phyloP scores from a whole-genome alignment of 2,113 vertebrate genomes.

The Suncus etruscus region DNA sequence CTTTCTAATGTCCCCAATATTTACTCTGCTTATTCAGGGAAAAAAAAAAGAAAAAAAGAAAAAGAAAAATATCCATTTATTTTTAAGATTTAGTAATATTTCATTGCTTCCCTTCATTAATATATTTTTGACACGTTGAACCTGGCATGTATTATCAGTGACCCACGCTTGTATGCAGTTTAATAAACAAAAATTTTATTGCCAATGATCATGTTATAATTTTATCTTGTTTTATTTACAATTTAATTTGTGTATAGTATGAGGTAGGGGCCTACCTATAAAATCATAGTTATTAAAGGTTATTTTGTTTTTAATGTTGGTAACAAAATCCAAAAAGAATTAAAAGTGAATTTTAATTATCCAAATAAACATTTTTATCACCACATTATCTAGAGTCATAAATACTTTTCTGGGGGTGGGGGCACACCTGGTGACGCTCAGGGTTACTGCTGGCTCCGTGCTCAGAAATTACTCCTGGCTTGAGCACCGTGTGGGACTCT shows the following conservation, averaged over 20 bases:
- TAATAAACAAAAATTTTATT: no score
- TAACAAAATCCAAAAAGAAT: not conserved
- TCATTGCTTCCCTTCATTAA: not conserved
- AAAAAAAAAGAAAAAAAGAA: no score
- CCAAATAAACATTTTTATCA: constrained; percentile 11
- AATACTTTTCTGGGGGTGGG: not conserved
- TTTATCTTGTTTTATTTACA: constrained; percentile 43
- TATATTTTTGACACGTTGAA: not conserved
- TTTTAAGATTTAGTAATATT: not conserved
- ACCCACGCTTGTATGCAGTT: no score
- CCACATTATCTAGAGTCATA: not conserved
- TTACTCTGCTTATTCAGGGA: no score
- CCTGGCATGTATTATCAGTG: no score
- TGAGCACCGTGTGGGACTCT: no score
- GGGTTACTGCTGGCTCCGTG: no score
- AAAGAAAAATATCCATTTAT: no score
- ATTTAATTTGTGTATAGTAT: constrained; percentile 7
- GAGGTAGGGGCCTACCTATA: constrained; percentile 43
- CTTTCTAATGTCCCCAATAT: no score
- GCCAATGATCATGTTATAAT: not conserved
- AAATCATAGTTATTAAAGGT: not conserved
- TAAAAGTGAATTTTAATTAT: constrained; percentile 50
- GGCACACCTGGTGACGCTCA: no score
- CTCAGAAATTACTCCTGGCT: no score
- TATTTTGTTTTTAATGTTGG: constrained; percentile 20